Evolutionary conservation across 2,888 invertebrate genomes (phyloP), one percentile per base, ranked within the genome.

Genomic region (Aquatica leii): DNA sequence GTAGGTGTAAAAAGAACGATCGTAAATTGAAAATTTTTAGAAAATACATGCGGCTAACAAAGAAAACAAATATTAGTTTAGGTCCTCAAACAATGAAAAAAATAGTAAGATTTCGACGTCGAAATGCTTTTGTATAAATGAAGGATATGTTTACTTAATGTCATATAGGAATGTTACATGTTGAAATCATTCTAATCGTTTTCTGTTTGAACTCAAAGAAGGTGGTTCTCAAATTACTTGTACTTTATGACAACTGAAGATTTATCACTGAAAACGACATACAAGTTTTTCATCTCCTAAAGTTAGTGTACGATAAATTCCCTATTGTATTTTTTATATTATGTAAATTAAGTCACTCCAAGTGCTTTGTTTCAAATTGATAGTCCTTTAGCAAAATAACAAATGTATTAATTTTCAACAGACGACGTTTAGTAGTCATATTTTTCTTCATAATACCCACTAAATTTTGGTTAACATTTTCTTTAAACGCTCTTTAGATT

Each of bases 51-150:
- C 52, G 52, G 48, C 59, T 12, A 53, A 52, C 59, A 59, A 59
- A 62, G 54, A 53, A 58, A 52, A 21, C 58, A 62, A 58, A 62
- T 62, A 62, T 62, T 62, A 58, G 52, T 24, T 53, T 58, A 62
- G 62, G 62, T 58, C 62, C 58, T 41, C 58, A 62, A 62, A 62
- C 49, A 62, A 24, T 24, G 21, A 37, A 52, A 59, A n/a, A 53
- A 18, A 24, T 53, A 40, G 24, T 62, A 62, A 58, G 62, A 58
- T 57, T 43, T 62, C 58, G 62, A 51, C 46, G 62, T 50, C 24
- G 24, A 53, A 62, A 52, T 35, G 15, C 35, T 35, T 52, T 52
- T 52, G 52, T 34, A 52, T 52, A 37, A 52, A 35, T 18, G 35
- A 52, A 34, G 17, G 17, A 52, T 35, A 35, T 52, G 17, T 53